Evolutionary conservation across 2,888 invertebrate species (phyloP).

Genomic region (Corbicula japonica): DNA sequence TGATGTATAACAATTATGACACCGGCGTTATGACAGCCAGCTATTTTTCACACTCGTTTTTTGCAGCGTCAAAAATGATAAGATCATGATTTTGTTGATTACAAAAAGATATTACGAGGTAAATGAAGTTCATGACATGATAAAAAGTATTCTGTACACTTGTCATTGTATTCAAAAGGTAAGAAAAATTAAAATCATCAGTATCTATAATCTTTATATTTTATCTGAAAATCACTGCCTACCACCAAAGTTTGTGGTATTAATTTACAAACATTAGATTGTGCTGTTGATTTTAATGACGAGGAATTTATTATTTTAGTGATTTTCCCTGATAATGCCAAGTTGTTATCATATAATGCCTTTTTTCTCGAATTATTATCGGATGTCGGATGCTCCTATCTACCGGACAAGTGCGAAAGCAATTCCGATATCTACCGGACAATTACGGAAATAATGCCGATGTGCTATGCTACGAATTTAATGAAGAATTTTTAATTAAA

Average conservation of each 20-base stretch:
- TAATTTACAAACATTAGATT: conserved; percentile 8
- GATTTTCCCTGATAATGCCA: conserved; percentile 14
- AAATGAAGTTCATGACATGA: conserved; percentile 22
- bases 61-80: conserved; percentile 17
- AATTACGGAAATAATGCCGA: too few relatives aligned
- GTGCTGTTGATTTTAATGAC: conserved; percentile 10
- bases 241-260: conserved; percentile 1
- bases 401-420: background rate
- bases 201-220: too few relatives aligned
- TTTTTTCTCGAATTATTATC: background rate
- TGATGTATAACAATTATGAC: conserved; percentile 4
- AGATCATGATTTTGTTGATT: background rate
- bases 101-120: too few relatives aligned
- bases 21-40: conserved; percentile 12
- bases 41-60: conserved; percentile 23
- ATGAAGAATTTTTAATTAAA: too few relatives aligned
- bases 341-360: conserved; percentile 23
- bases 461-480: too few relatives aligned
- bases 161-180: too few relatives aligned
- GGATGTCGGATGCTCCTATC: background rate
- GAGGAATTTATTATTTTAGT: conserved; percentile 34
- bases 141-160: conserved; percentile 42
- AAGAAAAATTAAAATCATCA: too few relatives aligned
- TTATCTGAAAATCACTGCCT: too few relatives aligned
- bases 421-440: background rate